Conservation (phyloP, 2,888 invertebrate species). For the Ganaspis brasiliensis region DNA sequence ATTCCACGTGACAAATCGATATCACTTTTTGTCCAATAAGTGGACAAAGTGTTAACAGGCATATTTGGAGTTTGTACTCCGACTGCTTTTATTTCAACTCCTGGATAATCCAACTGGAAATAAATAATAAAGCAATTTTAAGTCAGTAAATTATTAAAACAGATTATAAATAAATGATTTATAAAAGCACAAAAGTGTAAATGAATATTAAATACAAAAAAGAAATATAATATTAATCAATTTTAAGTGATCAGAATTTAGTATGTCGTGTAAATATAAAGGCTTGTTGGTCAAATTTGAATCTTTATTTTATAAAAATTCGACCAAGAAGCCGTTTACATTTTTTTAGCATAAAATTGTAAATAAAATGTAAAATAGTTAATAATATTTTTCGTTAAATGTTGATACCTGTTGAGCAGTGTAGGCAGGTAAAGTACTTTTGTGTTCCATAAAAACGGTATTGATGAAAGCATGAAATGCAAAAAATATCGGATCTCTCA, state of each 20-base stretch:
- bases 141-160: no score
- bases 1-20: conserved; percentile 90
- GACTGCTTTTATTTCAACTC: conserved; percentile 84
- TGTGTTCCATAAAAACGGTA: conserved; percentile 89
- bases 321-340: no score
- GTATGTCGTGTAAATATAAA: no score
- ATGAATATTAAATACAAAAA: background rate
- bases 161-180: no score
- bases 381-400: background rate
- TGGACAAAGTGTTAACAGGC: conserved; percentile 83
- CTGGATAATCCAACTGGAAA: conserved; percentile 84
- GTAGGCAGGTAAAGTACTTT: conserved; percentile 87
- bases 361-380: background rate
- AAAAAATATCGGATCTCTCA: conserved; percentile 94
- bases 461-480: conserved; percentile 92
- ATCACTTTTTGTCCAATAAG: conserved; percentile 91
- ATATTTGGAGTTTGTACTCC: conserved; percentile 78
- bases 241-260: no score
- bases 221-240: no score
- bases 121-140: no score
- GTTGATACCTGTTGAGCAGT: conserved; percentile 82
- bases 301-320: no score
- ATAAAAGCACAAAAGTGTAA: no score
- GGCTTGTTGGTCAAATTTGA: no score
- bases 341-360: no score